Conservation (phyloP, 2,888 invertebrate species). For the Teinopalpus imperialis region DNA sequence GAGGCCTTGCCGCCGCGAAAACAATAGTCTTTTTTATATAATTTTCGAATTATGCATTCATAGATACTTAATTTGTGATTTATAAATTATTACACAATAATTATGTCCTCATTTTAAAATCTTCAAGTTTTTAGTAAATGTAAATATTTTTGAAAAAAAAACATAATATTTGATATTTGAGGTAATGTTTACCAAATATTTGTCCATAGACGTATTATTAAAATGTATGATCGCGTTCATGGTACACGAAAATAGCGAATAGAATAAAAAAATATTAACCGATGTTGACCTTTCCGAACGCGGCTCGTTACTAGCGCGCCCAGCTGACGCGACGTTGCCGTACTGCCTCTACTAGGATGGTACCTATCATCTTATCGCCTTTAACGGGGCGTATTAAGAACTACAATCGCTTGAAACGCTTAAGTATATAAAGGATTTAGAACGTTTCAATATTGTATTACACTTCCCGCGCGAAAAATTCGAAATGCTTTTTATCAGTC, state of each 20-base stretch:
- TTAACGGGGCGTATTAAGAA: conserved; percentile 46
- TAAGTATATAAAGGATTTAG: conserved; percentile 72
- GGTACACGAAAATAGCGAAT: conserved; percentile 64
- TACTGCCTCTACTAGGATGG: conserved; percentile 46
- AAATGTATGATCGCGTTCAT: not conserved
- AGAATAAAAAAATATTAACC: conserved; percentile 73
- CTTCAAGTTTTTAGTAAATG: too few relatives aligned
- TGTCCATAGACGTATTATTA: too few relatives aligned
- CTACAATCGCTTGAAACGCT: conserved; percentile 47
- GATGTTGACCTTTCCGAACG: conserved; percentile 79
- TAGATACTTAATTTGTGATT: too few relatives aligned
- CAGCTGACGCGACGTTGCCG: conserved; percentile 81
- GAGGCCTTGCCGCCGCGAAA: conserved; percentile 72
- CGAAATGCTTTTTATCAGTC: conserved; percentile 69
- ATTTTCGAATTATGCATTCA: conserved; percentile 46
- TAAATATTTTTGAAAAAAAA: too few relatives aligned
- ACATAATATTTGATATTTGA: too few relatives aligned
- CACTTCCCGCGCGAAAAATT: conserved; percentile 81
- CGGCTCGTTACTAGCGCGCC: conserved; percentile 72
- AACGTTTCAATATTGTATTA: conserved; percentile 59
- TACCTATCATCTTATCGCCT: conserved; percentile 71
- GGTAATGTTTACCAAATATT: too few relatives aligned
- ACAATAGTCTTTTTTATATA: conserved; percentile 64
- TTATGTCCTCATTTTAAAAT: too few relatives aligned
- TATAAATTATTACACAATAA: too few relatives aligned